Conservation (phyloP, 1,140 invertebrate species). For the Probaryconus sp. region DNA sequence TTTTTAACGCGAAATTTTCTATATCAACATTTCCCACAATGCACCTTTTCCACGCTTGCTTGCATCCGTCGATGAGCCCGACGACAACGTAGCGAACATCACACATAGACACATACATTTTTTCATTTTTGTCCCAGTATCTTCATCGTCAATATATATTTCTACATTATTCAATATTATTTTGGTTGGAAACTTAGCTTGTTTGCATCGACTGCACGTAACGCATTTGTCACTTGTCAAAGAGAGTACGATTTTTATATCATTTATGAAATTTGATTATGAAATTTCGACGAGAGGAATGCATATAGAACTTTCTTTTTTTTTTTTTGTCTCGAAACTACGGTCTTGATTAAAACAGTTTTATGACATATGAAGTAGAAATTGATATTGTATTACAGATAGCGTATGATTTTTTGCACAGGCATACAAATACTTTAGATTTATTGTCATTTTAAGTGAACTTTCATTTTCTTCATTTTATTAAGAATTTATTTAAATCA, state of each 20-base stretch:
- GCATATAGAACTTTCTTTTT: no score
- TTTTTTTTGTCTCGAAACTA: no score
- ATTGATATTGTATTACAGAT: no score
- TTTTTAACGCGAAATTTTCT: conserved; percentile 39
- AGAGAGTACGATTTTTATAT: conserved; percentile 13
- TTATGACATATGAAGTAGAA: no score
- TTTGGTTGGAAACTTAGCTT: conserved; percentile 43
- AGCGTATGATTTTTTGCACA: no score
- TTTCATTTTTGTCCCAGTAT: conserved; percentile 6
- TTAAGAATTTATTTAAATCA: no score
- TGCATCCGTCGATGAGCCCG: conserved; percentile 30
- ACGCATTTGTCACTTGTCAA: conserved; percentile 24
- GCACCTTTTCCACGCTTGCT: conserved; percentile 57
- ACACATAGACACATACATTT: conserved; percentile 1
- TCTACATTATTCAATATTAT: conserved; percentile 4
- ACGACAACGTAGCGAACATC: conserved; percentile 5
- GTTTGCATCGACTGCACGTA: conserved; percentile 64
- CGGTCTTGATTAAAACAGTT: neutral
- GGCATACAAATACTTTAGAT: no score
- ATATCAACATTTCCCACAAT: conserved; percentile 34
- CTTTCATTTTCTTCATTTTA: no score
- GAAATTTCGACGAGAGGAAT: conserved; percentile 16
- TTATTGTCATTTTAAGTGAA: no score
- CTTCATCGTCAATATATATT: conserved; percentile 1
- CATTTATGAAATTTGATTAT: conserved; percentile 8